Evolutionary conservation across 2,797 vertebrate genomes (phyloP).

Genomic region (Gallinago stenura): DNA sequence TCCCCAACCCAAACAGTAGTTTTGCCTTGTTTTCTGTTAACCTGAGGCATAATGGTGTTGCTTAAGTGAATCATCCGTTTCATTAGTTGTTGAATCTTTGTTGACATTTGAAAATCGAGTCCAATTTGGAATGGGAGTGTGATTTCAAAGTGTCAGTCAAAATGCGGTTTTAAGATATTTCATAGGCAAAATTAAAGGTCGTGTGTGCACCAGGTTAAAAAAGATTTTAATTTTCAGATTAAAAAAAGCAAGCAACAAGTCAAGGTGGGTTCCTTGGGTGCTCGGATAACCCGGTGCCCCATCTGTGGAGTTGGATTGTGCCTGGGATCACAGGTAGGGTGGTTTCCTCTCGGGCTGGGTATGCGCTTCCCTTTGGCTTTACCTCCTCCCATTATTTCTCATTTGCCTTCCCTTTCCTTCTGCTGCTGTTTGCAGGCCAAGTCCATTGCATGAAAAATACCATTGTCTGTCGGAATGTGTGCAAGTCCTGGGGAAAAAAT

Average conservation of each 20-base stretch:
- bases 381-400: not conserved
- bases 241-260: not conserved
- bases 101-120: not conserved
- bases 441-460: not conserved
- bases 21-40: not conserved
- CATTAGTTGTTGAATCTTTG: not conserved
- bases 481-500: conserved; percentile 13
- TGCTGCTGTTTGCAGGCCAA: conserved; percentile 36
- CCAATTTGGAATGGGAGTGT: not conserved
- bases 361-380: not conserved
- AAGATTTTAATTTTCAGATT: not conserved
- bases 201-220: not conserved
- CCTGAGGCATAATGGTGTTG: not conserved
- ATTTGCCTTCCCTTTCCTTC: not conserved
- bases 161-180: not conserved
- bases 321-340: not conserved
- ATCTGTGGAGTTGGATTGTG: not conserved
- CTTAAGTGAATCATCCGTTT: not conserved
- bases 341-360: not conserved
- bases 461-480: not conserved
- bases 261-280: not conserved
- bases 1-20: not conserved
- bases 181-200: fast-evolving
- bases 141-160: not conserved
- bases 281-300: not conserved